Evolutionary conservation across 2,797 vertebrate species (phyloP).

Genomic region (Emys orbicularis): DNA sequence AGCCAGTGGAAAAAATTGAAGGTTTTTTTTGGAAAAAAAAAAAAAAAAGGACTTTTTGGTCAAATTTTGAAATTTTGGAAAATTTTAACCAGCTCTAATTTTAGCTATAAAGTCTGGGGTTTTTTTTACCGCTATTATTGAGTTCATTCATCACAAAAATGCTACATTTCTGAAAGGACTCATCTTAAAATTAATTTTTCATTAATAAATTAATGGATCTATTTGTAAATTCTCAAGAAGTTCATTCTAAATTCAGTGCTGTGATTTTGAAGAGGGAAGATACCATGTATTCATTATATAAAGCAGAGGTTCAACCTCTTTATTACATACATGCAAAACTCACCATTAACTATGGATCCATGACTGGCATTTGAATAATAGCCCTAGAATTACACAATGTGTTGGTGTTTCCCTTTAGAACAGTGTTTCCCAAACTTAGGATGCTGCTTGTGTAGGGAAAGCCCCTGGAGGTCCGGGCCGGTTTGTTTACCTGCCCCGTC

Average conservation of each 20-base stretch:
- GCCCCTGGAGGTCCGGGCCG: too few relatives aligned
- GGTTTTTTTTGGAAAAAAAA: too few relatives aligned
- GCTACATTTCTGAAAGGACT: neutral
- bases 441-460: too few relatives aligned
- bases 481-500: too few relatives aligned
- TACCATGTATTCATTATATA: neutral
- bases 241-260: rapidly evolving
- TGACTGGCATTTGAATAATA: neutral
- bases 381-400: neutral
- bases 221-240: neutral
- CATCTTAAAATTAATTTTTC: neutral
- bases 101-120: neutral
- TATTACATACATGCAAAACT: neutral
- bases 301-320: neutral
- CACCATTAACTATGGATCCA: neutral
- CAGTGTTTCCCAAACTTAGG: too few relatives aligned
- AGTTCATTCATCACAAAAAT: neutral
- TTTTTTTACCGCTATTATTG: neutral
- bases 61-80: neutral
- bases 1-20: rapidly evolving
- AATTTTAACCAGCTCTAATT: neutral
- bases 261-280: neutral
- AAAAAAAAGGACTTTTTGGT: neutral
- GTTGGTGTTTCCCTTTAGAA: rapidly evolving
- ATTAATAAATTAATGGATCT: neutral